A percentile compares a stretch with the other conserved stretches of the same genome.
phyloP scores from a whole-genome alignment of 2,888 invertebrate species.

The Agrotis clavis region DNA sequence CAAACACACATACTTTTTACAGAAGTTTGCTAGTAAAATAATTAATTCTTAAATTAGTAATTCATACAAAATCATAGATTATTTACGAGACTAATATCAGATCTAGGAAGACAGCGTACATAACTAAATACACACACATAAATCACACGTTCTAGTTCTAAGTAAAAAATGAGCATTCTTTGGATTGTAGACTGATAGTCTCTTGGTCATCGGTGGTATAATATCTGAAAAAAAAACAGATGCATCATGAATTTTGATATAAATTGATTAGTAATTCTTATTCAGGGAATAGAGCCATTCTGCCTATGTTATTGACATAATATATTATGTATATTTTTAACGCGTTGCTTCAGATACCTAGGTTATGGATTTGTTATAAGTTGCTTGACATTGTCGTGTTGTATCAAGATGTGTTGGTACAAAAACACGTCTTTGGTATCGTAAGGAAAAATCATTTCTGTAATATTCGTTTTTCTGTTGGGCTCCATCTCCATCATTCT shows the following conservation, averaged over 20 bases:
- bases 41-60: neutral
- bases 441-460: too few species aligned
- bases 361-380: too few species aligned
- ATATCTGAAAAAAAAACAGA: slow-evolving; percentile 44
- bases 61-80: neutral
- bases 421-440: too few species aligned
- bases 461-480: too few species aligned
- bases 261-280: neutral
- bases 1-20: neutral
- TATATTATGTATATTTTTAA: neutral
- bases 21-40: neutral
- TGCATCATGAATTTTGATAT: slow-evolving; percentile 3
- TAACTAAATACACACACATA: neutral
- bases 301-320: neutral
- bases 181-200: slow-evolving; percentile 1
- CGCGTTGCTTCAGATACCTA: too few species aligned
- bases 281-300: neutral
- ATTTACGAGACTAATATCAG: slow-evolving; percentile 8
- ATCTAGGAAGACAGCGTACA: neutral
- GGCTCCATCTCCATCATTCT: neutral
- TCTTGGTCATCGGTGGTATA: slow-evolving; percentile 43
- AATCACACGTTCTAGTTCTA: slow-evolving; percentile 5
- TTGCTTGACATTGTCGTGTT: too few species aligned
- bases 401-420: too few species aligned
- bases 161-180: slow-evolving; percentile 34